phyloP scores from a whole-genome alignment of 2,113 vertebrate species.

The Ornithorhynchus anatinus region DNA sequence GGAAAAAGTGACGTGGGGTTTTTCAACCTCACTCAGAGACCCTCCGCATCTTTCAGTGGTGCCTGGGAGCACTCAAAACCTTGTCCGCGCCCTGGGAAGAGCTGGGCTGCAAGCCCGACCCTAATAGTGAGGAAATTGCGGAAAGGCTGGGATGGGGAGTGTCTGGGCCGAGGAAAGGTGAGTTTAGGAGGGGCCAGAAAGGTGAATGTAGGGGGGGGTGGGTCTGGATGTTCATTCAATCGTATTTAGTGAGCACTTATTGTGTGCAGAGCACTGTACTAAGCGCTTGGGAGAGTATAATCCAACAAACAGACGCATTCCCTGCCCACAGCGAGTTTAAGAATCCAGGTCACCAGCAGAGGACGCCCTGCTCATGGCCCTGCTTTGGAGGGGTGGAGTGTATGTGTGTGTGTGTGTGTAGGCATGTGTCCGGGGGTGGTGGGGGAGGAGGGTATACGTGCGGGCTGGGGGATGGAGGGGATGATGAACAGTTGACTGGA shows the following conservation, averaged over 20 bases:
- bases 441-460: not conserved
- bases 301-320: not conserved
- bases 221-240: not conserved
- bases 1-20: too few relatives aligned
- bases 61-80: not conserved
- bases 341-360: not conserved
- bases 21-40: too few relatives aligned
- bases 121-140: not conserved
- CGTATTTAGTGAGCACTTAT: not conserved
- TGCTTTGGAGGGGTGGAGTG: not conserved
- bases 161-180: not conserved
- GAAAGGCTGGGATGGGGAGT: not conserved
- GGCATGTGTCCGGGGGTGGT: not conserved
- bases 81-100: not conserved
- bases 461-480: not conserved
- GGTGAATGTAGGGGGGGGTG: not conserved
- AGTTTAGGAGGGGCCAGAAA: not conserved
- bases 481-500: not conserved
- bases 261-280: not conserved
- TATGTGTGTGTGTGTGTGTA: not conserved
- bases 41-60: too few relatives aligned
- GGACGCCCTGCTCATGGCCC: not conserved
- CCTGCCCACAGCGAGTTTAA: not conserved
- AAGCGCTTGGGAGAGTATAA: not conserved
- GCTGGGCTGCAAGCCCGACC: not conserved